Percentiles rank a stretch among this genome's conserved stretches.
Conservation (phyloP, 2,797 vertebrate genomes). For the Eulemur coronatus region DNA sequence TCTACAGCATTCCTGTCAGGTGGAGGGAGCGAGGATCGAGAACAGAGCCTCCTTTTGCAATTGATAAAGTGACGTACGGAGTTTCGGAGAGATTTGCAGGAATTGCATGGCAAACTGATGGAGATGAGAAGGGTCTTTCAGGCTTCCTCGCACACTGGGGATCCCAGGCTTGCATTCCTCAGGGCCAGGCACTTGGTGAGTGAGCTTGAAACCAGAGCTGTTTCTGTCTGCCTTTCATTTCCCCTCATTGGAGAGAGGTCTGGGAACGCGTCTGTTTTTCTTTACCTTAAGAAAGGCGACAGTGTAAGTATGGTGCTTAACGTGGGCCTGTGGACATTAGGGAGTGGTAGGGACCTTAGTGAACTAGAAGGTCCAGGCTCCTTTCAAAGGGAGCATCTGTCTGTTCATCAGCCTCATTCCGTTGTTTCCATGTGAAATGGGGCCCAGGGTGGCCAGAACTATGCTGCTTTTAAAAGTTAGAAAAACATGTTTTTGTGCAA, state of each 20-base stretch:
- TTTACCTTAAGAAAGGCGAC: not conserved
- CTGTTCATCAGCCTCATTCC: not conserved
- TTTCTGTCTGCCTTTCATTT: not conserved
- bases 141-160: not conserved
- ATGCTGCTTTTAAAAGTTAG: not conserved
- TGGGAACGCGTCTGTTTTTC: not conserved
- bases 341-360: not conserved
- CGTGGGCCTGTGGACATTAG: not conserved
- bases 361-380: not conserved
- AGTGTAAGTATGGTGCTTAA: not conserved
- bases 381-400: not conserved
- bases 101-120: not conserved
- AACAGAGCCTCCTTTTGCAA: not conserved
- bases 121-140: not conserved
- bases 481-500: not conserved
- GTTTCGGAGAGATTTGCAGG: not conserved
- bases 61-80: not conserved
- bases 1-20: not conserved
- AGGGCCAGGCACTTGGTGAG: not conserved
- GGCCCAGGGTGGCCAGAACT: too few relatives aligned
- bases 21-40: not conserved
- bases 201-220: not conserved
- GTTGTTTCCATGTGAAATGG: not conserved
- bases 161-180: not conserved
- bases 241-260: not conserved